Evolutionary conservation across 1,140 invertebrate species (phyloP).

Genomic region (Neodiprion lecontei): DNA sequence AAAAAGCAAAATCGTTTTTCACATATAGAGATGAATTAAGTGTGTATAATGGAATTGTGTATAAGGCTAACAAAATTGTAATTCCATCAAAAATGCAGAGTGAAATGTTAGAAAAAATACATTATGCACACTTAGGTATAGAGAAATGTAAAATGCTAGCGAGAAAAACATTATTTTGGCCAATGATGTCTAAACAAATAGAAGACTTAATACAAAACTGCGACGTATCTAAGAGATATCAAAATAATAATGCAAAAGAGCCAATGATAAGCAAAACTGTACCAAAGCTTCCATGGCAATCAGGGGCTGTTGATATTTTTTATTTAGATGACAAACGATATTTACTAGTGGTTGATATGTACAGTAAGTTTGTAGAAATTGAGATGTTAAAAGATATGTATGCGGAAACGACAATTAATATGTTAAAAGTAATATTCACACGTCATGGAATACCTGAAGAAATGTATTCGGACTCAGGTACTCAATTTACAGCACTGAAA

Average conservation of each 20-base stretch:
- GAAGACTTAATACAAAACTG: constrained; percentile 52
- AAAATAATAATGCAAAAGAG: constrained; percentile 42
- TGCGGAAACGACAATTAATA: constrained; percentile 29
- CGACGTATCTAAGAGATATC: constrained; percentile 45
- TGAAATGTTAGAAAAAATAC: constrained; percentile 49
- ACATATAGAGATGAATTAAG: constrained; percentile 43
- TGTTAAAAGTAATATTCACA: constrained; percentile 47
- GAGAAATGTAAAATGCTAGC: constrained; percentile 50
- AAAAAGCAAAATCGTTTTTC: constrained; percentile 41
- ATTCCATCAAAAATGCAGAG: constrained; percentile 30
- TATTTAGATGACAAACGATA: constrained; percentile 42
- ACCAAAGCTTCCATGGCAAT: constrained; percentile 41
- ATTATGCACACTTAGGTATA: constrained; percentile 58
- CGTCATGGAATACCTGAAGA: constrained; percentile 50
- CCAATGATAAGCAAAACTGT: constrained; percentile 42
- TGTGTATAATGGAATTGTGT: constrained; percentile 44
- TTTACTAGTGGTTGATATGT: constrained; percentile 44
- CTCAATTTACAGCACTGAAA: constrained; percentile 52
- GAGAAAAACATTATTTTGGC: constrained; percentile 55
- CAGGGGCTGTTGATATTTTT: constrained; percentile 48
- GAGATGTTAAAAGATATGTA: constrained; percentile 16
- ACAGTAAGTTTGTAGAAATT: constrained; percentile 32
- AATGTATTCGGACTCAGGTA: constrained; percentile 56
- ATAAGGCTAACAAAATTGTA: constrained; percentile 35
- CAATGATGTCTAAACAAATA: constrained; percentile 55